Evolutionary conservation across 2,888 invertebrate genomes (phyloP), one percentile per base, ranked within the genome.

Genomic region (Netelia virgata): DNA sequence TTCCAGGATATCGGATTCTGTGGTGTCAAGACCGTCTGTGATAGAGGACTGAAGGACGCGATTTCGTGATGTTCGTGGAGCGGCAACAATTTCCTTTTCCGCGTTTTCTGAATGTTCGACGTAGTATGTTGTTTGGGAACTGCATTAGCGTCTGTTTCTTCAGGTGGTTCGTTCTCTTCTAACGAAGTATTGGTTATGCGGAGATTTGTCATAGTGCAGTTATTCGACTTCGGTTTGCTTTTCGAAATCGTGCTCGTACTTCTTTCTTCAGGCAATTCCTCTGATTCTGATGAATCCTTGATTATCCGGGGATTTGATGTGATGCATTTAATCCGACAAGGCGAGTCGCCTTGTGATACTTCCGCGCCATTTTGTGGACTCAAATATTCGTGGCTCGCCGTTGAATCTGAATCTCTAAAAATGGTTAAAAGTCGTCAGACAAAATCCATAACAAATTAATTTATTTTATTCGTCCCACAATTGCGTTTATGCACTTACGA

Each of bases 41-140:
- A 83, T 9, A 87, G 36, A 9, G 92, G 91, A 84, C 88, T 90
- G n/a, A 92, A 82, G 8, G 92, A 89, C 47, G 89, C 43, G 64
- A 89, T 70, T 50, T 88, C 84, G 18, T 89, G 90, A 85, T 83
- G 80, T 47, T 90, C 87, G 3, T 69, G 61, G 41, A 91, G 82
- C 3, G 91, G 87, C 28, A 90, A 86, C 50, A 93, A 86, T 79
- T 87, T 91, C 10, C 85, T 91, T 86, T 76, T 90, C 63, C 64
- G 47, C 53, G 61, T 80, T 16, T 66, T 55, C 57, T 43, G 14
- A 28, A 5, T 16, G 18, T 14, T 23, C 14, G 11, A 14, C 5
- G 28, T 70, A 10, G 53, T 11, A 20, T 76, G 69, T 16, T 18
- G 57, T 53, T 20, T 16, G 0, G 59, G 9, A 75, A 68, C 6